Conservation (phyloP, 2,797 vertebrate genomes). For the Ptychobarbus kaznakovi region DNA sequence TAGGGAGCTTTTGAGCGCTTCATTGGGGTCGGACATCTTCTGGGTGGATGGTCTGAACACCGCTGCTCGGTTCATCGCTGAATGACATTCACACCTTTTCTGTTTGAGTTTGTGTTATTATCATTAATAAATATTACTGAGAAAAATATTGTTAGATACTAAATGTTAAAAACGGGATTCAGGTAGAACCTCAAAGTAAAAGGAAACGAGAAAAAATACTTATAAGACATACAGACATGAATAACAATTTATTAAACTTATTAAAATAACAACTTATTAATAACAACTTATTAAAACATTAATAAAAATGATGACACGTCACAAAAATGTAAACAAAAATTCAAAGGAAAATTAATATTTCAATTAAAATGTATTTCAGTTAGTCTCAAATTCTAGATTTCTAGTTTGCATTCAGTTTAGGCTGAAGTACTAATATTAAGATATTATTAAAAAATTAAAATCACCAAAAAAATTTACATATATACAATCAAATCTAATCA, state of each 20-base stretch:
- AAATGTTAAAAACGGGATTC: too few relatives aligned
- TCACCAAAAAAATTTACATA: too few relatives aligned
- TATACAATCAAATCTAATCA: too few relatives aligned
- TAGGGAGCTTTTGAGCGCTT: conserved; percentile 5
- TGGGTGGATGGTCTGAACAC: conserved; percentile 19
- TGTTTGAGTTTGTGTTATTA: not conserved
- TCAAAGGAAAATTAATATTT: not conserved
- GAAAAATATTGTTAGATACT: not conserved
- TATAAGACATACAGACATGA: not conserved
- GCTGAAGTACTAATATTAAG: not conserved
- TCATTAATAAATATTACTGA: not conserved
- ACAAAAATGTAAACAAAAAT: not conserved
- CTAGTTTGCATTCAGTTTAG: not conserved
- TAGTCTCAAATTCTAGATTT: too few relatives aligned
- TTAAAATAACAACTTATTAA: too few relatives aligned
- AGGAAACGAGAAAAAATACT: not conserved
- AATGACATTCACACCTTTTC: not conserved
- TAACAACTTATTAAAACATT: too few relatives aligned
- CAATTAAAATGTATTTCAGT: not conserved
- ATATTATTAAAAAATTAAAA: too few relatives aligned
- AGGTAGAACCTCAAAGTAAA: not conserved
- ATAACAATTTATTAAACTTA: too few relatives aligned
- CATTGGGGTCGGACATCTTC: too few relatives aligned
- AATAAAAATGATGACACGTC: not conserved
- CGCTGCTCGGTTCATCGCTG: not conserved